Conservation (phyloP, 2,797 vertebrate species). For the Lacerta agilis region DNA sequence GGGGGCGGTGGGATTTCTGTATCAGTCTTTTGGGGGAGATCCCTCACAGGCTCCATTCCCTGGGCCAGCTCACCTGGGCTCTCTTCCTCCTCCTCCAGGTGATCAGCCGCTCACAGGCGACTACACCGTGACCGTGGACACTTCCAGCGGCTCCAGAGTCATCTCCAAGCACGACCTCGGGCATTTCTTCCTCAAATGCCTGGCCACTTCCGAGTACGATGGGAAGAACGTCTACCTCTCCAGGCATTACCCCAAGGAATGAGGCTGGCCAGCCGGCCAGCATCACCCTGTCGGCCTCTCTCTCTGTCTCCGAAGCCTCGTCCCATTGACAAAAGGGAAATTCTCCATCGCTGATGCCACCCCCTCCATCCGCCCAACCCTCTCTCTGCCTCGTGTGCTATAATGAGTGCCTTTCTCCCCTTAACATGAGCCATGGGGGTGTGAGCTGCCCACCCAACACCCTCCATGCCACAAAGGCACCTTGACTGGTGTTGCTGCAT, state of each 20-base stretch:
- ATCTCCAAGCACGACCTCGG: slow-evolving; percentile 91
- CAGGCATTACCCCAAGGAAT: slow-evolving; percentile 78
- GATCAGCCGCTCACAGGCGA: slow-evolving; percentile 85
- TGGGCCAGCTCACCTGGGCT: not conserved
- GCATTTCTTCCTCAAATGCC: slow-evolving; percentile 89
- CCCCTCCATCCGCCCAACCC: too few relatives aligned
- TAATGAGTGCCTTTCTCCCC: not conserved
- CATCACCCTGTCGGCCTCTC: not conserved
- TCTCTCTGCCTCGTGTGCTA: not conserved
- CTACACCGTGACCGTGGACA: slow-evolving; percentile 80
- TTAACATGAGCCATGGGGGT: not conserved
- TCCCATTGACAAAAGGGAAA: not conserved
- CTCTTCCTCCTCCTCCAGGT: slow-evolving; percentile 67
- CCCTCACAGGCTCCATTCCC: too few relatives aligned
- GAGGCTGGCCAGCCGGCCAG: not conserved
- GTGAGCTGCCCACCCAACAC: not conserved
- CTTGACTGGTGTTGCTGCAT: not conserved
- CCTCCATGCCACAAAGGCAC: not conserved
- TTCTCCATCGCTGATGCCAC: not conserved
- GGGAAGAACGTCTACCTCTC: slow-evolving; percentile 84
- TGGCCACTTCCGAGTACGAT: slow-evolving; percentile 85
- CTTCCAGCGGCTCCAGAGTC: slow-evolving; percentile 77
- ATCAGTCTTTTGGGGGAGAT: not conserved
- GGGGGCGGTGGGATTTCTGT: not conserved
- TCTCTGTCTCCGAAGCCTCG: not conserved